Conservation (phyloP, 2,113 vertebrate genomes). For the Willisornis vidua region DNA sequence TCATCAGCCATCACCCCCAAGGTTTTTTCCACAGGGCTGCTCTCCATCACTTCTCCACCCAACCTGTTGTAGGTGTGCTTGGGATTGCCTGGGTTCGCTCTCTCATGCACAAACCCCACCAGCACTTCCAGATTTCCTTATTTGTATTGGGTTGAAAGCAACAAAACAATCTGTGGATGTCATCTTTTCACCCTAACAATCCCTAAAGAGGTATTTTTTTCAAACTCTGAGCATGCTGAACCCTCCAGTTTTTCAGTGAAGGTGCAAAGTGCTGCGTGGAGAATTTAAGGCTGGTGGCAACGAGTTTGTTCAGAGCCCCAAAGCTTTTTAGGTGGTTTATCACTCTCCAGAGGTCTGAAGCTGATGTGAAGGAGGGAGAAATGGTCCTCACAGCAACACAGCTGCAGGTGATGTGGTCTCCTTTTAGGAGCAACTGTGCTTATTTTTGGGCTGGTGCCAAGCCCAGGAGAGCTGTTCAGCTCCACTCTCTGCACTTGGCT, state of each 20-base stretch:
- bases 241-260: background rate
- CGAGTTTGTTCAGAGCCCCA: background rate
- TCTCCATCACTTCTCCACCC: too few species aligned
- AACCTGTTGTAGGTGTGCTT: background rate
- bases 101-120: background rate
- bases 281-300: background rate
- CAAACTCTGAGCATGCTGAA: background rate
- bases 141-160: background rate
- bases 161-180: background rate
- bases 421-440: background rate
- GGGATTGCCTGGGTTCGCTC: background rate
- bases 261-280: background rate
- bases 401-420: background rate
- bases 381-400: background rate
- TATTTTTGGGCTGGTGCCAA: background rate
- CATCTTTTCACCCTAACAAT: background rate
- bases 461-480: background rate
- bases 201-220: background rate
- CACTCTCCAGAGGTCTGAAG: background rate
- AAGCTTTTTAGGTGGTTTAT: background rate
- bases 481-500: fast-evolving
- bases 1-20: too few species aligned
- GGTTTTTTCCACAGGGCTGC: too few species aligned
- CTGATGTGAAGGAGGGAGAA: background rate
- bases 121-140: background rate